phyloP scores from a whole-genome alignment of 2,888 invertebrate species.

The Xylophagus ater region DNA sequence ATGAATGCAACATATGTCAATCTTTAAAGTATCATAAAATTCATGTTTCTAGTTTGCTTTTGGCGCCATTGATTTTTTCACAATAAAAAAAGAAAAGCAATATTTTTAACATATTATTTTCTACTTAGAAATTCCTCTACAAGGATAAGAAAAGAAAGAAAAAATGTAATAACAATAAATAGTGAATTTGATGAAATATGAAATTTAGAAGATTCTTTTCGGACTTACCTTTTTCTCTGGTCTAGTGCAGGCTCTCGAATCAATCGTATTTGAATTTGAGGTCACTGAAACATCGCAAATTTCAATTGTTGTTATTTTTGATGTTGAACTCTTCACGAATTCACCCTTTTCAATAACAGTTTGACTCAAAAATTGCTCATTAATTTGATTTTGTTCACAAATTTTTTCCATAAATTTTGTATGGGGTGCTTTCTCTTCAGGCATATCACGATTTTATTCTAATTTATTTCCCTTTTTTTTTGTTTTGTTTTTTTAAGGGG shows the following conservation, averaged over 20 bases:
- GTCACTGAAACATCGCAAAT: slow-evolving; percentile 20
- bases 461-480: no score
- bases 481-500: no score
- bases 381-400: no score
- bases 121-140: no score
- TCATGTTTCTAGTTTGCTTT: no score
- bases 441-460: no score
- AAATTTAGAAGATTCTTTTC: slow-evolving; percentile 13
- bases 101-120: no score
- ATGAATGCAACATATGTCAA: no score
- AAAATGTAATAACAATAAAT: slow-evolving; percentile 12
- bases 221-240: slow-evolving; percentile 53
- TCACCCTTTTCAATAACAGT: not conserved
- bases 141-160: slow-evolving; percentile 18
- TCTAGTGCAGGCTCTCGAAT: slow-evolving; percentile 58
- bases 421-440: slow-evolving; percentile 5
- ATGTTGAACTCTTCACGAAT: not conserved
- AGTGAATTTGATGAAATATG: slow-evolving; percentile 19
- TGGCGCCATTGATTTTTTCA: no score
- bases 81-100: no score
- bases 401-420: slow-evolving; percentile 9
- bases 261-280: slow-evolving; percentile 39
- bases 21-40: no score
- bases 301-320: not conserved
- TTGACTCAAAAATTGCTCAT: no score